Evolutionary conservation across 2,888 invertebrate genomes (phyloP), one percentile per base, ranked within the genome.

Genomic region (Drosophila bunnanda): DNA sequence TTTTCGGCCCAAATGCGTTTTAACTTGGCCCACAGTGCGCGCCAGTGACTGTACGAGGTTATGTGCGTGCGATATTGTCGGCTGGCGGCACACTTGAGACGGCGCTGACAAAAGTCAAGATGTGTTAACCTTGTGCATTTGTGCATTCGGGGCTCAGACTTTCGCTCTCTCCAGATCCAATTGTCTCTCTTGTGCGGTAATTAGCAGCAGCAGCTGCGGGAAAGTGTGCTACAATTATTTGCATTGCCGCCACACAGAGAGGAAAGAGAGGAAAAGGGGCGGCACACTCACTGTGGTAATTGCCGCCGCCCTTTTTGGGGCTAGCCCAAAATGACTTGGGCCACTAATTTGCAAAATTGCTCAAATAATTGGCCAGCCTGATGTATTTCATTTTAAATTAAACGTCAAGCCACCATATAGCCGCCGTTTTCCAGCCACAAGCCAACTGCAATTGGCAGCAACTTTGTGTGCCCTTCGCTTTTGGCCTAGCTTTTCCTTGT

Each of bases 281-380:
- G 15, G 30, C 20, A 39, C 28, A 30, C 67, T 60, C 60, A 22
- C 53, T 70, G 50, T 10, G 73, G 60, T 82, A 82, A 82, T 88
- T 87, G 82, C 73, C 69, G 52, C 62, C 50, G 48, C 65, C 15
- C 32, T 66, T 71, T 82, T 80, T 55, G 72, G 52, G 66, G 55
- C 50, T 30, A 57, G 69, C 66, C 55, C 57, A 56, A 81, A 81
- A 75, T 60, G 69, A 64, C 62, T 70, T 46, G 65, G 55, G 73
- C 80, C 80, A 83, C 86, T 83, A 88, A 83, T 83, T 83, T 88
- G 67, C 75, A 79, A 82, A 83, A 88, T 88, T 88, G 83, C 71
- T 76, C 66, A 85, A 83, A 83, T 88, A 83, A 83, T 83, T 83
- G 86, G 76, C 82, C 73, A 74, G 54, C 75, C 66, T 84, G 82